Base-by-base conservation (phyloP, 2,797 vertebrate species). In the Lagodon rhomboides region DNA sequence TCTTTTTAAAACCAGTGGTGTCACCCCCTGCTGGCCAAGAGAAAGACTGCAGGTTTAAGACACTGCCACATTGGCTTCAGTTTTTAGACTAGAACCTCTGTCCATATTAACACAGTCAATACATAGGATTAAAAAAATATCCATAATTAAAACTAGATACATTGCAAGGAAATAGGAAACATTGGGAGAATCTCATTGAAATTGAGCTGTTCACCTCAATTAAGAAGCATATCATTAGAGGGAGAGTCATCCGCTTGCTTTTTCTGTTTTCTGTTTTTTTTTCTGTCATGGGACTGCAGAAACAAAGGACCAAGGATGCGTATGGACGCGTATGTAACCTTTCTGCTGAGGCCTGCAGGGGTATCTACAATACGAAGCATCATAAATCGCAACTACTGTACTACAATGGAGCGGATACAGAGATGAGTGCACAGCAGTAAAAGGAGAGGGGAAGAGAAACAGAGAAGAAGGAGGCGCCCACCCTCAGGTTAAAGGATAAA, bases 351-450 rank as follows among this genome's bases (percentile, higher is more conserved):
- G 68, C 75, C 75, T 68, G 62, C 73, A 82, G 82, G 74, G 68
- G 20, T 78, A 77, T 86, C 85, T 90, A 67, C 87, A 87, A 91
- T 78, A 80, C 68, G 43, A 77, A 86, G 85, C 77, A 78, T 82
- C 80, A 83, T 90, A 85, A 91, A 88, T 88, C 17, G 58, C 50
- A 75, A 79, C 76, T 81, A 34, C 55, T 50, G 47, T 63, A 17
- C 59, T 17, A 50, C 50, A 78, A 69, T 66, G 27, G 49, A 79
- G 75, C 3, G 15, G 68, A 16, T 53, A 23, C 73, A 34, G 12
- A 60, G 47, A 67, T 38, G 30, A 6, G 0, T 23, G 46, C 30
- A 12, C 15, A 47, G 62, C 34, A 67, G 56, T 44, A 61, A 67
- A 72, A 75, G 3, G 30, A 43, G 69, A 75, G 23, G 12, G 27